Percentiles rank a stretch among this genome's conserved stretches.
Conservation (phyloP, 2,888 invertebrate species). For the Allophyes oxyacanthae region DNA sequence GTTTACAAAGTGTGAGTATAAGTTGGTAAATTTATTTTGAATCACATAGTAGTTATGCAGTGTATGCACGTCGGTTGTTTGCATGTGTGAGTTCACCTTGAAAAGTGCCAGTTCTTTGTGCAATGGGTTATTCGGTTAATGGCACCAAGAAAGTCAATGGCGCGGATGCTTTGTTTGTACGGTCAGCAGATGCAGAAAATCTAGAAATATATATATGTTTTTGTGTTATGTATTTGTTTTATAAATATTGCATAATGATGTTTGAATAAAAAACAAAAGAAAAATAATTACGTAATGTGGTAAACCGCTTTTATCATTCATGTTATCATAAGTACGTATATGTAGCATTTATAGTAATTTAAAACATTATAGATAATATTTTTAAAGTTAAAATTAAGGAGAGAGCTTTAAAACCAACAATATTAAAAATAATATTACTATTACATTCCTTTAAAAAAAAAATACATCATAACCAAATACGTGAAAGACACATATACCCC, state of each 20-base stretch:
- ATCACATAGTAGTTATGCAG: conserved; percentile 71
- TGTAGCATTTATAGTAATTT: too few relatives aligned
- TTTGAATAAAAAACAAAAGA: conserved; percentile 1
- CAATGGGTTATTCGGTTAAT: conserved; percentile 90
- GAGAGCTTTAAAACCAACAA: too few relatives aligned
- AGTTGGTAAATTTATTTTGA: conserved; percentile 80
- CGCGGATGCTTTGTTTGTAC: conserved; percentile 80
- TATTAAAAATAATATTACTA: too few relatives aligned
- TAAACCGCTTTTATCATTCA: too few relatives aligned
- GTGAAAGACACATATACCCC: too few relatives aligned
- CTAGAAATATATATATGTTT: neutral
- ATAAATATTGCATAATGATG: neutral
- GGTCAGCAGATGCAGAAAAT: conserved; percentile 68
- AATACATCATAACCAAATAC: too few relatives aligned
- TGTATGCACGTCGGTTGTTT: conserved; percentile 55
- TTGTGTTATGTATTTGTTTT: neutral
- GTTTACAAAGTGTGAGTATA: conserved; percentile 32
- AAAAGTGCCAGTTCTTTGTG: conserved; percentile 88
- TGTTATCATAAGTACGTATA: too few relatives aligned
- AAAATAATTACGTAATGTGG: conserved; percentile 1
- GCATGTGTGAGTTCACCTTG: conserved; percentile 87
- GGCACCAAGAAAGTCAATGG: conserved; percentile 89
- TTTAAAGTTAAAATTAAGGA: too few relatives aligned
- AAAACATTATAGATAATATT: too few relatives aligned
- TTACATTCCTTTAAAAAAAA: too few relatives aligned